A percentile compares a stretch with the other conserved stretches of the same genome.
These are phyloP conservation scores for Campaea margaritaria DNA, from an alignment of 2,888 invertebrate species.

Conservation along the genomic window DNA sequence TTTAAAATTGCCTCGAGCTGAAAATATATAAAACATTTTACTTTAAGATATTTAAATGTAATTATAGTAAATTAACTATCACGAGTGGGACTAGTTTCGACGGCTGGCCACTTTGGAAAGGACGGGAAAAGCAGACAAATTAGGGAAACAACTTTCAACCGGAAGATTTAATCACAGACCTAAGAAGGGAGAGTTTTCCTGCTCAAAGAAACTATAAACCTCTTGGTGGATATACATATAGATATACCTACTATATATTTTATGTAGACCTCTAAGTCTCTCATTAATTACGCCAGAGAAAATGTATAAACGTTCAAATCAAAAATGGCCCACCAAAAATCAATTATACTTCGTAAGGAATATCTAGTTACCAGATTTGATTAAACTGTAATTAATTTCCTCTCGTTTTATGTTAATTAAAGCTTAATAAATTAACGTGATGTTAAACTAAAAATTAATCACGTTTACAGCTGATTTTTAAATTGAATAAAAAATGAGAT, in stretches of 20 bases:
- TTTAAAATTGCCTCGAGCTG: too few species aligned
- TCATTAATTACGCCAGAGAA: not conserved
- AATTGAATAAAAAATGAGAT: too few species aligned
- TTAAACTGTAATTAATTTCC: conserved; percentile 30
- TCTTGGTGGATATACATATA: not conserved
- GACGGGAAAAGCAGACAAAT: conserved; percentile 22
- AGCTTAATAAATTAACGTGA: conserved; percentile 17
- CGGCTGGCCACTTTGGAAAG: conserved; percentile 4
- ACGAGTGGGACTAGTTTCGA: not conserved
- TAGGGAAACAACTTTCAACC: conserved; percentile 30
- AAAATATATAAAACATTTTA: not conserved
- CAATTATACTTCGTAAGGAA: conserved; percentile 26
- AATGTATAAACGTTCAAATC: not conserved
- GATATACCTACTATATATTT: not conserved
- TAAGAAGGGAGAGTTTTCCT: conserved; percentile 26
- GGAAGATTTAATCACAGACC: conserved; percentile 27
- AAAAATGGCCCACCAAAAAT: conserved; percentile 18
- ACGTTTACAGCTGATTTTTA: too few species aligned
- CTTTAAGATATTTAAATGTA: conserved; percentile 5
- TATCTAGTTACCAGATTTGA: conserved; percentile 27
- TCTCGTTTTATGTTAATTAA: conserved; percentile 14
- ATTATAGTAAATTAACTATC: conserved; percentile 7
- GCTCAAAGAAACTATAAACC: conserved; percentile 16
- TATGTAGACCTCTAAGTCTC: not conserved
- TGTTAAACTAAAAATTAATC: conserved; percentile 21